Evolutionary conservation across 2,797 vertebrate species (phyloP), one percentile per base, ranked within the genome.

Genomic region (Hemitrygon akajei): DNA sequence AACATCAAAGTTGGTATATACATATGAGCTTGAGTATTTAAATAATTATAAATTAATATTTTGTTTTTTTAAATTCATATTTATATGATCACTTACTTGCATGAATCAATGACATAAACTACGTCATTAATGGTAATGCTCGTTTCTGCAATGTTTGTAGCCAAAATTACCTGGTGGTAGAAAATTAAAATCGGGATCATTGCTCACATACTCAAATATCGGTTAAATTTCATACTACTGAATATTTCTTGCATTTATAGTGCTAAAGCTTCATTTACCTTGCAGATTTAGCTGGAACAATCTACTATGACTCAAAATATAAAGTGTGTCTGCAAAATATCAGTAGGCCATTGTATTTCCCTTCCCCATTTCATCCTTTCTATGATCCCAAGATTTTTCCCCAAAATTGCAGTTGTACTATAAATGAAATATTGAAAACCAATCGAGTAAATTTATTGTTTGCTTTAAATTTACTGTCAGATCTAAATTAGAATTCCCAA

Each of bases 71-170:
- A 75, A 91, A 71, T 10, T 0, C 87, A 37, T 30, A 0, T 34
- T 40, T 30, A 75, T 22, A 56, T 56, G 5, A 18, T 75, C 71
- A 97, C 98, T 97, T 96, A 99, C 98, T 99, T 99, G 99, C 98
- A 99, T 56, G 98, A 99, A 95, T 99, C 98, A 86, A 99, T 97
- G 94, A 99, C 98, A 71, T 98, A 99, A 95, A 99, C 98, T 14
- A 99, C 99, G 1, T 99, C 98, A 34, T 99, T 99, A 97, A 99
- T 99, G 94, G 98, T 99, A 95, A 99, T 98, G 95, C 99, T 99
- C 6, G 98, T 99, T 96, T 99, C 99, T 0, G 98, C 98, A 94
- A 99, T 98, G 96, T 99, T 99, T 94, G 98, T 99, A 47, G 98
- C 99, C 94, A 99, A 97, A 95, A 99, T 99, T 73, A 99, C 98